Evolutionary conservation across 2,888 invertebrate genomes (phyloP).

Genomic region (Eledone cirrhosa): DNA sequence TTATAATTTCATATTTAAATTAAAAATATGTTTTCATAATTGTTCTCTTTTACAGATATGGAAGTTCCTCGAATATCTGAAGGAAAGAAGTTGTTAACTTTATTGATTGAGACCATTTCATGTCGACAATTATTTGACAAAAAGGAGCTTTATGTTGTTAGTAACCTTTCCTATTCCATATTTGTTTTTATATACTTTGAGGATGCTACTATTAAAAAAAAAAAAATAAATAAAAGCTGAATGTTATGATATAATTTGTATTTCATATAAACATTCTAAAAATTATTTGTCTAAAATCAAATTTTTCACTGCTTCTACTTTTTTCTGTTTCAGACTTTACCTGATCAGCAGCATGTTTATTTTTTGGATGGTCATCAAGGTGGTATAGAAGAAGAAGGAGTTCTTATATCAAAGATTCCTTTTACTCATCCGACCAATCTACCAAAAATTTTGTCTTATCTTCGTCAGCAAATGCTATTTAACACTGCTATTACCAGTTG

Average conservation of each 20-base stretch:
- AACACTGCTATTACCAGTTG: constrained; percentile 89
- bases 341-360: constrained; percentile 93
- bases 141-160: constrained; percentile 85
- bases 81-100: constrained; percentile 76
- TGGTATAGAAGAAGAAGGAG: constrained; percentile 74
- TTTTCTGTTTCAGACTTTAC: constrained; percentile 75
- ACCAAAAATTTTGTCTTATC: constrained; percentile 82
- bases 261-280: too few species aligned
- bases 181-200: background rate
- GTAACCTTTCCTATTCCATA: constrained; percentile 48
- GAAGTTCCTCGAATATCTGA: constrained; percentile 63
- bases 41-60: constrained; percentile 46
- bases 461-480: constrained; percentile 91
- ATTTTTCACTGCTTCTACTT: background rate
- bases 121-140: constrained; percentile 78
- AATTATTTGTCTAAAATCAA: background rate
- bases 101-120: constrained; percentile 79
- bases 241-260: too few species aligned
- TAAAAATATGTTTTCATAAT: too few species aligned
- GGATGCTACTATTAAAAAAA: background rate
- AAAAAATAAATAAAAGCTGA: too few species aligned
- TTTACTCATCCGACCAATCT: constrained; percentile 95
- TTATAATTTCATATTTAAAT: too few species aligned
- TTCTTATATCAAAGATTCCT: constrained; percentile 82
- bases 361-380: constrained; percentile 78